Evolutionary conservation across 1,140 invertebrate species (phyloP).

Genomic region (Liolophura sinensis): DNA sequence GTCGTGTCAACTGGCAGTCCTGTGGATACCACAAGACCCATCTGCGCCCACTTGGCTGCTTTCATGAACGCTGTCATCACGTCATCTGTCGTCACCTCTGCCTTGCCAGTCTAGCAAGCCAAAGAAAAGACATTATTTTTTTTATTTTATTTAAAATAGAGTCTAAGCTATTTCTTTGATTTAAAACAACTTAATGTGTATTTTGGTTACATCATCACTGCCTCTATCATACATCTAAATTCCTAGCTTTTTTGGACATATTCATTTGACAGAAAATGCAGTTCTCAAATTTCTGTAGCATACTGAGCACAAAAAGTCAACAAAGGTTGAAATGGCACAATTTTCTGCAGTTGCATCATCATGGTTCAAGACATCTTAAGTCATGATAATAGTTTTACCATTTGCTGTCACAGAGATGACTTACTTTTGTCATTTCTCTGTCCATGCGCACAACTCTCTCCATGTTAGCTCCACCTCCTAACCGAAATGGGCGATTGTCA

Average conservation of each 20-base stretch:
- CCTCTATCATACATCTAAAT: neutral
- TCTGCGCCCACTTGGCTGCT: constrained; percentile 57
- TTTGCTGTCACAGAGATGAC: neutral
- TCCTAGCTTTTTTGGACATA: too few species aligned
- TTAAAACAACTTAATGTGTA: constrained; percentile 1
- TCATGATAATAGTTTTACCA: too few species aligned
- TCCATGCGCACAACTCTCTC: constrained; percentile 56
- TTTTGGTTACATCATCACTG: neutral
- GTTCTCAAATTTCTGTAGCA: too few species aligned
- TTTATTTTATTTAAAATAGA: neutral
- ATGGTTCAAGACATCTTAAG: too few species aligned
- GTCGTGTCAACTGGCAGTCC: constrained; percentile 51
- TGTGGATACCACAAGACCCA: constrained; percentile 55
- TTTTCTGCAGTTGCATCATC: too few species aligned
- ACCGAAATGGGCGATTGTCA: constrained; percentile 51
- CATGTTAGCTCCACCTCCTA: constrained; percentile 47
- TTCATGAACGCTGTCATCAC: constrained; percentile 48
- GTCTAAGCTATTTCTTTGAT: constrained; percentile 8
- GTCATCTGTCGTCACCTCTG: constrained; percentile 55
- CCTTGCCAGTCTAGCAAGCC: constrained; percentile 38
- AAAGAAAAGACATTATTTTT: neutral
- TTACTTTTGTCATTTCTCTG: constrained; percentile 54
- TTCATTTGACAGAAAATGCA: too few species aligned
- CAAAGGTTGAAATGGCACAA: too few species aligned
- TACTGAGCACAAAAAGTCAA: too few species aligned